These are phyloP conservation scores for Chesias legatella DNA, from an alignment of 2,888 invertebrate genomes.

Conservation along the genomic window DNA sequence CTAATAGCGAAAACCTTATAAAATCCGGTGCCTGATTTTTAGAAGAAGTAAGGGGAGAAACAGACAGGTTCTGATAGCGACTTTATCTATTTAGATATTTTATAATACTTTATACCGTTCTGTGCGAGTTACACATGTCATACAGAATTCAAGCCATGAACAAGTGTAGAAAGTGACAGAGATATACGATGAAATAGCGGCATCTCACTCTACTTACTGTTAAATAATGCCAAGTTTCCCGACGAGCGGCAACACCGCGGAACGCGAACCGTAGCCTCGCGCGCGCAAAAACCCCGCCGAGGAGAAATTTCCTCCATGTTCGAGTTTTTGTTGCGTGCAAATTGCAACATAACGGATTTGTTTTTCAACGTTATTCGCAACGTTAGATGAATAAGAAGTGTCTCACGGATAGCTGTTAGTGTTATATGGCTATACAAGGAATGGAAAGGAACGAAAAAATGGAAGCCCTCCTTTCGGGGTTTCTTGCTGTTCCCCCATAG, in stretches of 20 bases:
- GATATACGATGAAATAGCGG: slow-evolving; percentile 16
- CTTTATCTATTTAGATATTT: too few relatives aligned
- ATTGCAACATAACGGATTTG: slow-evolving; percentile 58
- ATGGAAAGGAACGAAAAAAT: too few relatives aligned
- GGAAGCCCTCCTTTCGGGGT: too few relatives aligned
- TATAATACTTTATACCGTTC: too few relatives aligned
- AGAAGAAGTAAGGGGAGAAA: too few relatives aligned
- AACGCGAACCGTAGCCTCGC: slow-evolving; percentile 49
- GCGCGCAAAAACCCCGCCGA: slow-evolving; percentile 54
- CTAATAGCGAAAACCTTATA: too few relatives aligned
- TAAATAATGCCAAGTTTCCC: slow-evolving; percentile 47
- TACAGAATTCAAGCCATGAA: too few relatives aligned
- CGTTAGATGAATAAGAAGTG: slow-evolving; percentile 21
- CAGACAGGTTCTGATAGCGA: too few relatives aligned
- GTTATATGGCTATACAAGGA: too few relatives aligned
- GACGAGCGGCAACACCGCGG: slow-evolving; percentile 48
- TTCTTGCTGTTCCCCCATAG: too few relatives aligned
- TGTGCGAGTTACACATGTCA: too few relatives aligned
- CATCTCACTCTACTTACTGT: slow-evolving; percentile 35
- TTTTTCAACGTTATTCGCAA: slow-evolving; percentile 34
- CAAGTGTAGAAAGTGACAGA: slow-evolving; percentile 18
- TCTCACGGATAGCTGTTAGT: background rate
- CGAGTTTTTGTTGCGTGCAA: slow-evolving; percentile 59
- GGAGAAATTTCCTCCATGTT: slow-evolving; percentile 62
- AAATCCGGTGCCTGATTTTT: too few relatives aligned